These are phyloP conservation scores for Drosophila virilis DNA, from an alignment of 1,140 invertebrate species.

Conservation along the genomic window DNA sequence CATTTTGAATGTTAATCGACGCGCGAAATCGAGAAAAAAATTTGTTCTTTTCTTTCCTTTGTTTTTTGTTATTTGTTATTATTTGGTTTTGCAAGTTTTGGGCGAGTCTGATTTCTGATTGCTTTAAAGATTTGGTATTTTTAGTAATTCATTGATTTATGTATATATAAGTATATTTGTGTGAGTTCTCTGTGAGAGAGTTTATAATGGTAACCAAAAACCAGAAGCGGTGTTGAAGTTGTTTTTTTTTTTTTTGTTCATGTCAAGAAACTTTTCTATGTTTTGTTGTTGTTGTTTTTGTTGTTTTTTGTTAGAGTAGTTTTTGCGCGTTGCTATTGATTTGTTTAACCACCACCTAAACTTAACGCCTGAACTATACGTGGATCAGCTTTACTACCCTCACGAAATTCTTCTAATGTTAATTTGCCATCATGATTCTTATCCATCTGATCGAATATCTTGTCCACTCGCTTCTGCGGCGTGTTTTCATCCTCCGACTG, in stretches of 20 bases:
- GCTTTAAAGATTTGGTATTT: constrained; percentile 31
- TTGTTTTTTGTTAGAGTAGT: constrained; percentile 24
- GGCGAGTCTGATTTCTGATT: constrained; percentile 44
- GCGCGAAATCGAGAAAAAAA: constrained; percentile 57
- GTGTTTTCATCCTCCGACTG: constrained; percentile 97
- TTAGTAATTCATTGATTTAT: constrained; percentile 6
- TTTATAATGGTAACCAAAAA: constrained; percentile 43
- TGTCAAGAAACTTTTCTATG: constrained; percentile 22
- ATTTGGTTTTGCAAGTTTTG: constrained; percentile 9
- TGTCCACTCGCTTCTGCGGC: constrained; percentile 97
- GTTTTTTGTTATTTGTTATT: constrained; percentile 20
- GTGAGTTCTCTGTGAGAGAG: constrained; percentile 29
- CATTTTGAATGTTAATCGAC: constrained; percentile 71
- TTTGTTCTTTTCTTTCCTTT: constrained; percentile 4
- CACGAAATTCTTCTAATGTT: constrained; percentile 98
- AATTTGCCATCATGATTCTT: constrained; percentile 99
- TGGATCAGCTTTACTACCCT: constrained; percentile 99
- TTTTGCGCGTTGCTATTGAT: constrained; percentile 25
- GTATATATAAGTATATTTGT: constrained; percentile 11
- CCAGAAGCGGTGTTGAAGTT: constrained; percentile 37
- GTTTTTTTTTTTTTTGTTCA: constrained; percentile 24
- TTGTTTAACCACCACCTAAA: constrained; percentile 89
- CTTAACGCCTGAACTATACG: constrained; percentile 98
- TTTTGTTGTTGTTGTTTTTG: constrained; percentile 27
- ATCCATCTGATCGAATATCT: constrained; percentile 99